A percentile compares a stretch with the other conserved stretches of the same genome.
These are phyloP conservation scores for Ceraclea dissimilis DNA, from an alignment of 2,888 invertebrate species.

Conservation along the genomic window DNA sequence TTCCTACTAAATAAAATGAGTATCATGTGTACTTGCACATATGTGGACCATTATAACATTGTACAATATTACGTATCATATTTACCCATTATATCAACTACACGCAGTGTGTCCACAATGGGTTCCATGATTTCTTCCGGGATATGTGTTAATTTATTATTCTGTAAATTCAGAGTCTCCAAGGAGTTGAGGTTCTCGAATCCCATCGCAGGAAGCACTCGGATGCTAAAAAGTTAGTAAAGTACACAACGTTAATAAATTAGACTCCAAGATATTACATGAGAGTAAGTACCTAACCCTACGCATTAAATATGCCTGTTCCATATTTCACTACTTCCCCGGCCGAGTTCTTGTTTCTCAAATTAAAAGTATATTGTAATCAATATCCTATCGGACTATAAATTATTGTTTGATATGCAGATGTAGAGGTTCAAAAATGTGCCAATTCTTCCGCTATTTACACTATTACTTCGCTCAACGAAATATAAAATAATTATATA, in stretches of 20 bases:
- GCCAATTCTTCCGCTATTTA: too few relatives aligned
- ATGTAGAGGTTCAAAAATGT: too few relatives aligned
- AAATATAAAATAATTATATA: too few relatives aligned
- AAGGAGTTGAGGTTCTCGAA: slow-evolving; percentile 85
- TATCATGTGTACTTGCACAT: too few relatives aligned
- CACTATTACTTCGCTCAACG: too few relatives aligned
- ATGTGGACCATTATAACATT: too few relatives aligned
- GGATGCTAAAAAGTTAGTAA: slow-evolving; percentile 56
- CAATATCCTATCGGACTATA: too few relatives aligned
- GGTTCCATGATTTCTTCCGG: slow-evolving; percentile 86
- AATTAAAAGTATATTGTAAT: too few relatives aligned
- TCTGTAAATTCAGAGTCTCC: slow-evolving; percentile 81
- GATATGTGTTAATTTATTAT: slow-evolving; percentile 76
- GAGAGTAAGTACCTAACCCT: background rate
- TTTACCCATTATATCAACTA: slow-evolving; percentile 84
- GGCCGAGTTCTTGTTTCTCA: background rate
- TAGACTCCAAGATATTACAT: background rate
- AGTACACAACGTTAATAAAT: background rate
- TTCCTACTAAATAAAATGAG: too few relatives aligned
- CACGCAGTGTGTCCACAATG: slow-evolving; percentile 75
- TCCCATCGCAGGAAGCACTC: slow-evolving; percentile 70
- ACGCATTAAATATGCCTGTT: background rate
- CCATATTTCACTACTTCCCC: background rate
- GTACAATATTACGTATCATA: too few relatives aligned
- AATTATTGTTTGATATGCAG: too few relatives aligned